phyloP scores from a whole-genome alignment of 2,113 vertebrate genomes.

The Spea multiplicata region DNA sequence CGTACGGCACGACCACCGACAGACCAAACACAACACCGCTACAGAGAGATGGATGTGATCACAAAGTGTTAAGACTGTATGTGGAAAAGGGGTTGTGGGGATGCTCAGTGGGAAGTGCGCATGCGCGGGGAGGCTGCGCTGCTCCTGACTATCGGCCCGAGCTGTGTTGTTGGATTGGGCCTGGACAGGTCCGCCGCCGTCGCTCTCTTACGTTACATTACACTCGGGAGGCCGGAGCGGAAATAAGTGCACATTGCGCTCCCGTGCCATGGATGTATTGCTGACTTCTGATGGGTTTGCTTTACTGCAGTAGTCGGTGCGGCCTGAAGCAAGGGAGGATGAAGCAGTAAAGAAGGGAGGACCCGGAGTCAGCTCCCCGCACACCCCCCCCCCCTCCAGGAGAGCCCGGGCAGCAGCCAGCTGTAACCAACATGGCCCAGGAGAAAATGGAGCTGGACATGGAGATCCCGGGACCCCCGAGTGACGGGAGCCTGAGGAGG shows the following conservation, averaged over 20 bases:
- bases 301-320: background rate
- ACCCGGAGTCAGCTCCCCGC: background rate
- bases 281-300: background rate
- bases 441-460: conserved; percentile 84
- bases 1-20: too few species aligned
- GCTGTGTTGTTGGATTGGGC: conserved; percentile 3
- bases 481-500: conserved; percentile 70
- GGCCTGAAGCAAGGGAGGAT: conserved; percentile 7
- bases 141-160: background rate
- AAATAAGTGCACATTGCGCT: background rate
- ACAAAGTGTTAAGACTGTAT: too few species aligned
- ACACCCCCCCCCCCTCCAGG: background rate
- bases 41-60: too few species aligned
- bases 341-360: background rate
- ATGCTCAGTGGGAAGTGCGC: background rate
- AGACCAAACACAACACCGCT: too few species aligned
- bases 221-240: background rate
- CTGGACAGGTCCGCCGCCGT: background rate
- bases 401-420: conserved; percentile 11
- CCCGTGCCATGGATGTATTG: background rate
- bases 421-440: conserved; percentile 64
- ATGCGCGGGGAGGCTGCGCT: background rate
- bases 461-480: conserved; percentile 65
- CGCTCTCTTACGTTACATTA: background rate
- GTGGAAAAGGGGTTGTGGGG: too few species aligned